Evolutionary conservation across 2,797 vertebrate genomes (phyloP).

Genomic region (Galagoides demidoff): DNA sequence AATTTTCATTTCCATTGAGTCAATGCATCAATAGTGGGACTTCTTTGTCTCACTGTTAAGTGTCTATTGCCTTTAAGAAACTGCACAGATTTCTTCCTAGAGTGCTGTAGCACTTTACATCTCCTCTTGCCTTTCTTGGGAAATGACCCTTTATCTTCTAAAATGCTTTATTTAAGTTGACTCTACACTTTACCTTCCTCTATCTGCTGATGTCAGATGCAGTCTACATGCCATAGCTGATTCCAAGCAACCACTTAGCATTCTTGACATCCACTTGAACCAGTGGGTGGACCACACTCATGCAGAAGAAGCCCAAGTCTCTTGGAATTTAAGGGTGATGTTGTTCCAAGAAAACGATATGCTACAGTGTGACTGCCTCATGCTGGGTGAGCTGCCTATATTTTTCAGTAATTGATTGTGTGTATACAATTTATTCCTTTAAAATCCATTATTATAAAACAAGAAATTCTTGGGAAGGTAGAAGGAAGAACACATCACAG

Average conservation of each 20-base stretch:
- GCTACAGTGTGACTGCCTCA: conserved; percentile 77
- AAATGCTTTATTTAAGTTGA: not conserved
- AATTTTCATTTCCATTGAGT: not conserved
- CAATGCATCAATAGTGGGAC: not conserved
- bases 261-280: conserved; percentile 33
- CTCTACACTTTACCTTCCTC: not conserved
- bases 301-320: conserved; percentile 67
- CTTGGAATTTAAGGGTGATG: conserved; percentile 66
- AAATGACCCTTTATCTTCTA: not conserved
- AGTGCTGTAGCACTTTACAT: not conserved
- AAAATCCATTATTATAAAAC: conserved; percentile 86
- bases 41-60: not conserved
- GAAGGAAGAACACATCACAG: conserved; percentile 85
- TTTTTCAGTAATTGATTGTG: conserved; percentile 81
- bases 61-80: not conserved
- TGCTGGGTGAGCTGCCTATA: conserved; percentile 81
- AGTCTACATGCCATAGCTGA: not conserved
- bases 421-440: conserved; percentile 85
- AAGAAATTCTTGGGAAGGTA: conserved; percentile 82
- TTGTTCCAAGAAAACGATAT: conserved; percentile 74
- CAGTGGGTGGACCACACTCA: not conserved
- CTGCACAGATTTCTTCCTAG: not conserved
- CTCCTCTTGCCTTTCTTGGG: not conserved
- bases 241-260: not conserved
- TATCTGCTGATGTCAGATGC: not conserved